phyloP scores from a whole-genome alignment of 2,797 vertebrate species.

The Todus mexicanus region DNA sequence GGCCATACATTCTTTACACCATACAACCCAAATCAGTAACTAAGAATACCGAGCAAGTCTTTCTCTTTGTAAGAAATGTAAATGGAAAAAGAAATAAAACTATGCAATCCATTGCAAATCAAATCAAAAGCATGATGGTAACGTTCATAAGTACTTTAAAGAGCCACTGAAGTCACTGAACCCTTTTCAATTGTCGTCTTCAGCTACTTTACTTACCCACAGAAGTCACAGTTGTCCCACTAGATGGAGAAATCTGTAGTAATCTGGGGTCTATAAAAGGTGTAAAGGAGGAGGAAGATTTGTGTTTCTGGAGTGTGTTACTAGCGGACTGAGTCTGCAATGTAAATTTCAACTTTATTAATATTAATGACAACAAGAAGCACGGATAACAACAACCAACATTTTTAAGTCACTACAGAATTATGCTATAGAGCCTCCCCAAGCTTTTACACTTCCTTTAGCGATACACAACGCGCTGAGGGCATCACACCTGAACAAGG shows the following conservation, averaged over 20 bases:
- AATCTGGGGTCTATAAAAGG: constrained; percentile 98
- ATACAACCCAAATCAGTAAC: not conserved
- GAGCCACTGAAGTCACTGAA: constrained; percentile 7
- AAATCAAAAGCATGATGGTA: constrained; percentile 30
- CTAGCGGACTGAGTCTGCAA: constrained; percentile 95
- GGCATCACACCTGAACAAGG: not conserved
- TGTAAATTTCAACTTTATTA: constrained; percentile 79
- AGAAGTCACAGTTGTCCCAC: constrained; percentile 94
- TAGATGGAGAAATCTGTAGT: constrained; percentile 97
- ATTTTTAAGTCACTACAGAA: constrained; percentile 32
- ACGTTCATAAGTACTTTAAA: not conserved
- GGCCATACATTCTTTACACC: not conserved
- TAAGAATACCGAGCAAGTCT: not conserved
- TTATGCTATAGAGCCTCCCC: constrained; percentile 1
- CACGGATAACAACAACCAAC: constrained; percentile 52
- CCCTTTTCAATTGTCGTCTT: not conserved
- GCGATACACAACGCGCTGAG: not conserved
- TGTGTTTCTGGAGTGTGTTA: constrained; percentile 99
- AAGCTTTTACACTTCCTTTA: constrained; percentile 9
- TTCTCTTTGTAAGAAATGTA: constrained; percentile 49
- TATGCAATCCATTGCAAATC: constrained; percentile 34
- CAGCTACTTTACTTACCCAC: constrained; percentile 83
- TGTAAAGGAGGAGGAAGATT: constrained; percentile 99
- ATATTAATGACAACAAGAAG: constrained; percentile 72
- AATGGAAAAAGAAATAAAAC: constrained; percentile 55